A percentile compares a stretch with the other conserved stretches of the same genome.
Evolutionary conservation across 2,888 invertebrate genomes (phyloP).

Genomic region (Caenorhabditis virilis): DNA sequence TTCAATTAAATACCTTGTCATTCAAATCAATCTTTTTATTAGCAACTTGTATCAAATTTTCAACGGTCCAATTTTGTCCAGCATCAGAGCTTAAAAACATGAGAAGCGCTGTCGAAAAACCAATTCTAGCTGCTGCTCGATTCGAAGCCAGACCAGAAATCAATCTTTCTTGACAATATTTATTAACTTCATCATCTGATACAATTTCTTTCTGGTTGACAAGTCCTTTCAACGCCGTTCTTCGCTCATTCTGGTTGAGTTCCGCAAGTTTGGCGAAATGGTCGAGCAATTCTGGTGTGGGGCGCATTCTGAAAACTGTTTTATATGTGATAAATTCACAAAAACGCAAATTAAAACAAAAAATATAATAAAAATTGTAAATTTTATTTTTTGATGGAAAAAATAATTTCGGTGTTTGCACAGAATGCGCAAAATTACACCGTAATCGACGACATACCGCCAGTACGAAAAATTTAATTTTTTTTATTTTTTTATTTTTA

Average conservation of each 20-base stretch:
- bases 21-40: slow-evolving; percentile 45
- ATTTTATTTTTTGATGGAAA: no score
- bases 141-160: slow-evolving; percentile 43
- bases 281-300: slow-evolving; percentile 44
- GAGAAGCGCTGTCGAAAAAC: slow-evolving; percentile 33
- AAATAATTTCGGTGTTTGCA: no score
- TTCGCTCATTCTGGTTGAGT: slow-evolving; percentile 32
- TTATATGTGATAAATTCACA: neutral
- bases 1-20: slow-evolving; percentile 24
- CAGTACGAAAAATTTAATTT: no score
- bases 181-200: slow-evolving; percentile 21
- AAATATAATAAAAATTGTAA: no score
- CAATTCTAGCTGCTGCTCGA: slow-evolving; percentile 49
- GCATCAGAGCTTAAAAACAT: slow-evolving; percentile 20
- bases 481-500: no score
- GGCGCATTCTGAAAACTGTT: slow-evolving; percentile 28
- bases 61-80: slow-evolving; percentile 32
- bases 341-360: no score
- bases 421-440: no score
- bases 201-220: slow-evolving; percentile 32
- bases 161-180: slow-evolving; percentile 46
- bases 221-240: slow-evolving; percentile 33
- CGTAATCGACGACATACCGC: no score
- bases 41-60: slow-evolving; percentile 37
- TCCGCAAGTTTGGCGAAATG: slow-evolving; percentile 47